A percentile compares a stretch with the other conserved stretches of the same genome.
These are phyloP conservation scores for Chamaetylas fuelleborni DNA, from an alignment of 2,113 vertebrate species.

Conservation along the genomic window DNA sequence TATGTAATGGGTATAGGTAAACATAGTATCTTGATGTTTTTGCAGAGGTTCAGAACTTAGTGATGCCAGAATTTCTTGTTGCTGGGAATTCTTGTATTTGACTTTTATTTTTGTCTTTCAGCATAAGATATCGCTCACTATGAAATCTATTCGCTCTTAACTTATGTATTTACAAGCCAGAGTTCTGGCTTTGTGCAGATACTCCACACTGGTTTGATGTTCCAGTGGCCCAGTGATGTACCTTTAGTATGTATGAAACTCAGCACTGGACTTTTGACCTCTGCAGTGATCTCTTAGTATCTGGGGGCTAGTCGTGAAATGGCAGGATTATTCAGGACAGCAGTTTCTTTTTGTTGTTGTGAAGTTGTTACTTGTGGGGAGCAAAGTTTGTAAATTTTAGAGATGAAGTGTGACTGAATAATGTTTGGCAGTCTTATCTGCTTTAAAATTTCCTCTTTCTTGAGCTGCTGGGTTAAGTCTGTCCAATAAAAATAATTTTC, in stretches of 20 bases:
- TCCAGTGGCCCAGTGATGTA: background rate
- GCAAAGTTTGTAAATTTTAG: background rate
- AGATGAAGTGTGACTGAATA: background rate
- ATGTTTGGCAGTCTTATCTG: background rate
- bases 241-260: background rate
- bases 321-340: slow-evolving; percentile 16
- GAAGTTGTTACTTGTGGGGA: background rate
- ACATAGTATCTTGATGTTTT: background rate
- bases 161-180: background rate
- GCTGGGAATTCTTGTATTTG: background rate
- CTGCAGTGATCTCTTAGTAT: background rate
- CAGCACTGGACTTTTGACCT: background rate
- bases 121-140: background rate
- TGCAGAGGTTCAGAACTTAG: background rate
- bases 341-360: background rate
- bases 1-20: background rate
- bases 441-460: slow-evolving; percentile 29
- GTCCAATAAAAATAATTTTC: background rate
- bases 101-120: background rate
- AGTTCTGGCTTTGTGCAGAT: background rate
- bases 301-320: background rate
- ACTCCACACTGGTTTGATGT: background rate
- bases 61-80: background rate
- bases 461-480: slow-evolving; percentile 7
- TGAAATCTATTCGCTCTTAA: background rate